Evolutionary conservation across 2,113 vertebrate species (phyloP).

Genomic region (Calyptommatus sinebrachiatus): DNA sequence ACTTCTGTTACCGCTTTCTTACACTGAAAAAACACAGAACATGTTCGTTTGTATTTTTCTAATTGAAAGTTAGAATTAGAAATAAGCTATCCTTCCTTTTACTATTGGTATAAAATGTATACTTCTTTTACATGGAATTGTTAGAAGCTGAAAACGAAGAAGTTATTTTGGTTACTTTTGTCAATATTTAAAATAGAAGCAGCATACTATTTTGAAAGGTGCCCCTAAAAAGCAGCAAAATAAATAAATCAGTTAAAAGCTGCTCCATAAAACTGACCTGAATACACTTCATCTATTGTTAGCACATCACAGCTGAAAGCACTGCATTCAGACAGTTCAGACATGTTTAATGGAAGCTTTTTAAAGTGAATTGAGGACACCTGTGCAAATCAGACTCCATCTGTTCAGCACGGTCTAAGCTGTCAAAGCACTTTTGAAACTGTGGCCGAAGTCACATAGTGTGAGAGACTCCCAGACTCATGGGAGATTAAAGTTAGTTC

Average conservation of each 20-base stretch:
- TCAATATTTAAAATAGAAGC: background rate
- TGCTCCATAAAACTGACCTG: constrained; percentile 14
- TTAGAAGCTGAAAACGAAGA: background rate
- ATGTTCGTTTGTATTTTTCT: background rate
- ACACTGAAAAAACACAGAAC: background rate
- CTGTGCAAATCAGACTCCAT: background rate
- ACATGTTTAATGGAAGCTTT: constrained; percentile 8
- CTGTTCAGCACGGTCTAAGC: background rate
- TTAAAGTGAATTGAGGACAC: background rate
- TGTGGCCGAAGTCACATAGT: background rate
- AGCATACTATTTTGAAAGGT: background rate
- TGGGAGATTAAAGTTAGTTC: background rate
- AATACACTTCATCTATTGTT: background rate
- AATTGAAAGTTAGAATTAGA: constrained; percentile 11
- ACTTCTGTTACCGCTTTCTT: constrained; percentile 2
- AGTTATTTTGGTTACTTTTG: constrained; percentile 4
- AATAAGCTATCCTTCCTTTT: background rate
- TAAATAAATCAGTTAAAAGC: background rate
- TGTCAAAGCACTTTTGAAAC: background rate
- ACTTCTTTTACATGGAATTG: background rate
- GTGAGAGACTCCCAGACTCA: background rate
- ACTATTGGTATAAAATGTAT: background rate
- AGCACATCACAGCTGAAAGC: constrained; percentile 5
- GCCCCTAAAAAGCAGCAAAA: background rate
- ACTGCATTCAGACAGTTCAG: background rate